Evolutionary conservation across 2,113 vertebrate species (phyloP).

Genomic region (Pterocles burchelli): DNA sequence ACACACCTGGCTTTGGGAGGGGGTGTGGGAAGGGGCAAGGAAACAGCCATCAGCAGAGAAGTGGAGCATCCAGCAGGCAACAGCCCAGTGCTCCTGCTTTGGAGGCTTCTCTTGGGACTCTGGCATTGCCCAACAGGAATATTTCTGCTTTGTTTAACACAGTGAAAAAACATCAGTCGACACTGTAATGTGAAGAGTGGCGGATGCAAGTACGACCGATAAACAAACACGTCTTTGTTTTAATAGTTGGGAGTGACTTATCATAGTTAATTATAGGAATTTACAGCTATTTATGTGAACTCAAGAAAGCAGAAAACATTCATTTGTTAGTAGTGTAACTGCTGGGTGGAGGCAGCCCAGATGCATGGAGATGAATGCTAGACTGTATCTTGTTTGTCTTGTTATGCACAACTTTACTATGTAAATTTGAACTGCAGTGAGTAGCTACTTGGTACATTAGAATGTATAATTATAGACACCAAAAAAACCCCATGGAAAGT

Average conservation of each 20-base stretch:
- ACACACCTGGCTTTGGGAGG: background rate
- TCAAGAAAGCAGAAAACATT: slow-evolving; percentile 82
- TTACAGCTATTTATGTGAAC: slow-evolving; percentile 83
- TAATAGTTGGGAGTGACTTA: slow-evolving; percentile 79
- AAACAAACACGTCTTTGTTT: slow-evolving; percentile 83
- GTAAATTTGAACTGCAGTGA: slow-evolving; percentile 71
- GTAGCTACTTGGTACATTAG: slow-evolving; percentile 56
- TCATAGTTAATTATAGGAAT: slow-evolving; percentile 85
- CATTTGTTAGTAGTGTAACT: slow-evolving; percentile 80
- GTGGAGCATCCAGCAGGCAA: slow-evolving; percentile 1
- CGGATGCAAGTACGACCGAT: slow-evolving; percentile 71
- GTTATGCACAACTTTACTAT: slow-evolving; percentile 69
- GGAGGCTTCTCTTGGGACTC: slow-evolving; percentile 38
- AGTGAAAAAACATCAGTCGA: slow-evolving; percentile 74
- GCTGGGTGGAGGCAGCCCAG: slow-evolving; percentile 75
- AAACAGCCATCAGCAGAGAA: background rate
- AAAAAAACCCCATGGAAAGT: slow-evolving; percentile 59
- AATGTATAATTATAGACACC: slow-evolving; percentile 75
- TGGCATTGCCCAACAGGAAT: slow-evolving; percentile 33
- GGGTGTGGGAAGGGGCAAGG: background rate
- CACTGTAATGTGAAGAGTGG: slow-evolving; percentile 70
- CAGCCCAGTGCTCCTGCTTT: background rate
- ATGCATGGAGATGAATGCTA: slow-evolving; percentile 58
- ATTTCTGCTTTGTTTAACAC: slow-evolving; percentile 77
- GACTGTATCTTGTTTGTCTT: slow-evolving; percentile 76